Conservation (phyloP, 2,797 vertebrate species). For the Hypotaenidia philippensis region DNA sequence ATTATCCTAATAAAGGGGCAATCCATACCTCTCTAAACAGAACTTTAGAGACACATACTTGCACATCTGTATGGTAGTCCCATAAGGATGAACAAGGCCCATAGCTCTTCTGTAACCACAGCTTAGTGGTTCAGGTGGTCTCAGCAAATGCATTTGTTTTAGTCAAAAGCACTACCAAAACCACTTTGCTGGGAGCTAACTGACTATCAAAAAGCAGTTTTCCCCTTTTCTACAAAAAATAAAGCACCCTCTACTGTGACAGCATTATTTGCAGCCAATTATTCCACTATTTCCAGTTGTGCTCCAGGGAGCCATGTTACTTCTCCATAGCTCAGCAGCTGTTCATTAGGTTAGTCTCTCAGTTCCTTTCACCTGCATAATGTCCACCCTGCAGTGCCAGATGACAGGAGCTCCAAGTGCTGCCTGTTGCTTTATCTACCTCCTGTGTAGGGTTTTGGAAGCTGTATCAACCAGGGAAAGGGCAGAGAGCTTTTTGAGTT, state of each 20-base stretch:
- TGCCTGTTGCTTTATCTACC: neutral
- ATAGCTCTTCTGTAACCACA: neutral
- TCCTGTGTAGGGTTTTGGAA: neutral
- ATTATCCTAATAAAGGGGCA: neutral
- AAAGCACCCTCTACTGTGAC: neutral
- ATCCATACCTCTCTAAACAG: neutral
- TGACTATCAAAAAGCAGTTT: neutral
- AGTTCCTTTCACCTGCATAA: neutral
- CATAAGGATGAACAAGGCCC: neutral
- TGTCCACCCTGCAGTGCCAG: neutral
- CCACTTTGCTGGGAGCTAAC: neutral
- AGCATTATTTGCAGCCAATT: constrained; percentile 5
- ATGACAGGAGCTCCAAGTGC: neutral
- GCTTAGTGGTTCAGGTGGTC: neutral
- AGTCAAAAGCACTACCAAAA: neutral
- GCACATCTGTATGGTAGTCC: accelerated
- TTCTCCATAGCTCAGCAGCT: neutral
- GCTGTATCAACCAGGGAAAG: neutral
- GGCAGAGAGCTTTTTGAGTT: neutral
- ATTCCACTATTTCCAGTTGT: neutral
- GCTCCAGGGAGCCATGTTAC: neutral
- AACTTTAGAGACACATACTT: neutral
- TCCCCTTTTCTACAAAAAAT: neutral
- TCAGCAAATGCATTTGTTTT: neutral
- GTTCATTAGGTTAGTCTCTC: neutral